Conservation (phyloP, 2,113 vertebrate genomes). For the Bucco capensis region DNA sequence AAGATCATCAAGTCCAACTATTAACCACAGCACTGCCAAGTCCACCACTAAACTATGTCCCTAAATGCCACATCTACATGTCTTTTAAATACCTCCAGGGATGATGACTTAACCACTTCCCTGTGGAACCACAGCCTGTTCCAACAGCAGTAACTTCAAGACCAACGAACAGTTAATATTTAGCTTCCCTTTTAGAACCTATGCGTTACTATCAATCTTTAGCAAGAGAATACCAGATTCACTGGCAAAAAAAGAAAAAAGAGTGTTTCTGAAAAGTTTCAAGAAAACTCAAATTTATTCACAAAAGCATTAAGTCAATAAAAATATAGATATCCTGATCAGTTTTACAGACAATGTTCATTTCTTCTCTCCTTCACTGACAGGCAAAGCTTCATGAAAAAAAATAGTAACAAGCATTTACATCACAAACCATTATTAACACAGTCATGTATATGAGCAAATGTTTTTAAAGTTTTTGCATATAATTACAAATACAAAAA, state of each 20-base stretch:
- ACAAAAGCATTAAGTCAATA: conserved; percentile 64
- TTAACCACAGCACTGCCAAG: neutral
- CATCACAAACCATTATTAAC: conserved; percentile 37
- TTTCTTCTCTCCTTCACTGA: conserved; percentile 41
- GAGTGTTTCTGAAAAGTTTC: conserved; percentile 2
- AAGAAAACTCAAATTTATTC: conserved; percentile 63
- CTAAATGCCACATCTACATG: neutral
- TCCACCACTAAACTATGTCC: neutral
- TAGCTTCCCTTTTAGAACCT: neutral
- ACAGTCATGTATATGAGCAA: conserved; percentile 28
- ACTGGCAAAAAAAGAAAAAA: neutral
- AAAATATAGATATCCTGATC: conserved; percentile 65
- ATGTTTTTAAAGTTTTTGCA: conserved; percentile 10
- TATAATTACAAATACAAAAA: conserved; percentile 13
- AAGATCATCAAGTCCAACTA: neutral
- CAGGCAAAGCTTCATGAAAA: conserved; percentile 28
- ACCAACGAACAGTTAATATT: neutral
- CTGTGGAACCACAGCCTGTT: neutral
- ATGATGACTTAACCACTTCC: neutral
- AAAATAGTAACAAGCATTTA: conserved; percentile 34
- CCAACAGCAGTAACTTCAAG: neutral
- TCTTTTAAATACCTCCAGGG: neutral
- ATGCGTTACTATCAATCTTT: neutral
- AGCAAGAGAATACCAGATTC: neutral
- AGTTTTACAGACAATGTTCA: conserved; percentile 30